Base-by-base conservation (phyloP, 2,888 invertebrate genomes). In the Mycogona germanica region DNA sequence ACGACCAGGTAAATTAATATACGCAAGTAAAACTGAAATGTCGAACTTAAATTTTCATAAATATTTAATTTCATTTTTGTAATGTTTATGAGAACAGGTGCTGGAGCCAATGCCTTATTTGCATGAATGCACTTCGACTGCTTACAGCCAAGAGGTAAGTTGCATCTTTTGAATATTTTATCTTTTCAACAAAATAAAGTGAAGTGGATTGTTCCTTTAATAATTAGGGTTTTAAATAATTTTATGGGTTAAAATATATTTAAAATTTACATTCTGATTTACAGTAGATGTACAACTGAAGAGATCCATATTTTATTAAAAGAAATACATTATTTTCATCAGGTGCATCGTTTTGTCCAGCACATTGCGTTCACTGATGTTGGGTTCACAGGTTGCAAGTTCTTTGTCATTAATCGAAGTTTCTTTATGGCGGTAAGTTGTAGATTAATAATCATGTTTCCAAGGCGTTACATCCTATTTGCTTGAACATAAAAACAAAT, bases 101-200 rank as follows among this genome's bases (percentile, higher is more conserved):
- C 6, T 26, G 21, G 42, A 51, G 9, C 51, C 51, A 29, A n/a
- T 51, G 17, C 38, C n/a, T 9, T 42, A 28, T 19, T 44, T 51
- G 40, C 32, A 38, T 21, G 19, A 28, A 9, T 51, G 51, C 17
- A 41, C 51, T 4, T 21, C 41, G 6, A 28, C 19, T 14, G 26
- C 51, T 12, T 51, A 42, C 30, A 51, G 44, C 23, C 41, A 21
- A 17, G 51, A 51, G 26, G 51, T 47, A 47, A 19, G 12, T 41
- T 35, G n/a, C 35, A 12, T 35, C 35, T 35, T 12, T 35, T 35
- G 12, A n/a, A 35, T 35, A 35, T n/a, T 35, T n/a, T n/a, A n/a
- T n/a, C n/a, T n/a, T n/a, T n/a, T n/a, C n/a, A n/a, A n/a, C n/a
- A n/a, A n/a, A n/a, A n/a, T n/a, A n/a, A n/a, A n/a, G n/a, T n/a